Percentiles rank a stretch among this genome's conserved stretches.
Evolutionary conservation across 2,113 vertebrate species (phyloP).

Genomic region (Equus quagga): DNA sequence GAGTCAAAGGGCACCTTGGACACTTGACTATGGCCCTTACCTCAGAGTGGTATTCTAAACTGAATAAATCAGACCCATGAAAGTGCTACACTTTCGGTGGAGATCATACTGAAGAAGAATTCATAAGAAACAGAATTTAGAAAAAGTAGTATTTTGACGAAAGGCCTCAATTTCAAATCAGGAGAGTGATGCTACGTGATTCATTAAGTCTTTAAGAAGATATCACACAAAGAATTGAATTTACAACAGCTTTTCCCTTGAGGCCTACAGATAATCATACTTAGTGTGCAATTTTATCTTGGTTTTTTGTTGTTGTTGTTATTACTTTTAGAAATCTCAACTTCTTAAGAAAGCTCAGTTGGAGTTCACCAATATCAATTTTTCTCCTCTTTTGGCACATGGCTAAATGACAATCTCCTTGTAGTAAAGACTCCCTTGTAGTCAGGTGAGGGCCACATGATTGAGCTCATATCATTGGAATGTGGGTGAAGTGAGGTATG

Average conservation of each 20-base stretch:
- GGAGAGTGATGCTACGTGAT: not conserved
- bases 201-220: not conserved
- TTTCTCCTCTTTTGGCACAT: conserved; percentile 1
- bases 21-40: not conserved
- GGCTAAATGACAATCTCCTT: not conserved
- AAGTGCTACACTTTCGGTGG: not conserved
- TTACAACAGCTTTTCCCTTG: conserved; percentile 22
- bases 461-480: not conserved
- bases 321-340: not conserved
- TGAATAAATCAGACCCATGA: not conserved
- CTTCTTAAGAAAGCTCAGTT: not conserved
- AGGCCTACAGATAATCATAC: not conserved
- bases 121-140: not conserved
- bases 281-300: not conserved
- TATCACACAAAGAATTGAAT: not conserved
- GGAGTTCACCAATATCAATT: not conserved
- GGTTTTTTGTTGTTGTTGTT: not conserved
- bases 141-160: conserved; percentile 40
- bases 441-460: not conserved
- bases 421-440: not conserved
- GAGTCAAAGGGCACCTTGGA: not conserved
- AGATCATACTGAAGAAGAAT: not conserved
- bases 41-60: not conserved
- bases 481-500: not conserved
- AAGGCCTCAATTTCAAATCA: not conserved